Evolutionary conservation across 2,888 invertebrate species (phyloP), one percentile per base, ranked within the genome.

Genomic region (Campoplex nolae): DNA sequence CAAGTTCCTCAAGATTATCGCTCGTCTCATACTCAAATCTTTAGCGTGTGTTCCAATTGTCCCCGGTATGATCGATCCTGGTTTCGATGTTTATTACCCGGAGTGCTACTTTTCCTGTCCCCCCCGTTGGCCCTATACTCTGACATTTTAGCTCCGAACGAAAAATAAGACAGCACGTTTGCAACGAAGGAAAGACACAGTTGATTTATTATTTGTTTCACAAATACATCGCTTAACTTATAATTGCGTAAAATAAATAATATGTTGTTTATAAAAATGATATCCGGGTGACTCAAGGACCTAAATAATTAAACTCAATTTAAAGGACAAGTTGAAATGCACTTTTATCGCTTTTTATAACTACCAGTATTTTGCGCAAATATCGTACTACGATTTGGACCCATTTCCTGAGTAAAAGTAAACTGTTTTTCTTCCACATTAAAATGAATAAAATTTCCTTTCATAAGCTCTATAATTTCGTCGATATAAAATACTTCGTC

Each of bases 51-150:
- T 62, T 62, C 28, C 28, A 62, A 62, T 62, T 62, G 58, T 62
- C 58, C 58, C 58, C 58, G 32, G 58, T 62, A 62, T 28, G 58
- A 32, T 62, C 28, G 32, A 23, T 62, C 58, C 58, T 62, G 32
- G 16, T 62, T 62, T 32, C 58, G 58, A 62, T 48, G 71, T 48
- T 48, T 38, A 56, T 68, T 68, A 68, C 67, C 35, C 38, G 67
- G n/a, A 42, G 16, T 42, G 38, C n/a, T 8, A 18, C 28, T 32
- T 16, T 13, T 62, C 58, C 58, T 58, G 28, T 62, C 32, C 58
- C 28, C 58, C 13, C 3, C 2, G 23, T 38, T 38, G 38, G 38
- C 38, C 58, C 58, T 9, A 18, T 7, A 8, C 13, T 62, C 4
- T 32, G 3, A 62, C 58, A 16, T 32, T 62, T 62, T 9, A 62